Evolutionary conservation across 2,888 invertebrate genomes (phyloP), one percentile per base, ranked within the genome.

Genomic region (Parnassius orleans): DNA sequence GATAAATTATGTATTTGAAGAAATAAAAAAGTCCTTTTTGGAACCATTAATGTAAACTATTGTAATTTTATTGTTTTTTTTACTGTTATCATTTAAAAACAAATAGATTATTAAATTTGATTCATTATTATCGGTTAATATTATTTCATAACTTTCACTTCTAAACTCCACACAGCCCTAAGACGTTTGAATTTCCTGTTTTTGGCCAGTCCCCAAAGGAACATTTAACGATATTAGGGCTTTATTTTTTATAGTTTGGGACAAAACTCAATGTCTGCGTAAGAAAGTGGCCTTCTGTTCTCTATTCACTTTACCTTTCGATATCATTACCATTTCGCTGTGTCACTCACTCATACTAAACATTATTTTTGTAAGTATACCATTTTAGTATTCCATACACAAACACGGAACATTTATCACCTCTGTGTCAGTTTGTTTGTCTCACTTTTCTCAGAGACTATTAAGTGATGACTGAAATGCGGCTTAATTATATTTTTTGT

Each of bases 221-320:
- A 80, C 90, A 86, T 90, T 90, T 87, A 87, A 90, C 90, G 89
- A 85, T 90, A 90, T 90, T 90, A 90, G 86, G 83, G 88, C 88
- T 89, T 88, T 91, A 90, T 91, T 91, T 90, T 91, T 90, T 91
- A 90, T 90, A 90, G 90, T 89, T 88, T 73, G 86, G 86, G 83
- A 87, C 89, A 87, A 90, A 86, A 81, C 84, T 84, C 78, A 68
- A 72, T 83, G 80, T 86, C 84, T 84, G 78, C 83, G 81, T 83
- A 78, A 86, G 79, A 77, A 86, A 87, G 83, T 89, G 83, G 78
- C 83, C 78, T 75, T 70, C 77, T 78, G 72, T 75, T 72, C 75
- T 79, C 80, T 79, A 81, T 83, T 83, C 80, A 79, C 76, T 80
- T 72, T 70, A 65, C 60, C 3, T 63, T 61, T 33, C 58, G 50